phyloP scores from a whole-genome alignment of 2,888 invertebrate species.

The Lissocephala sabroskyi region DNA sequence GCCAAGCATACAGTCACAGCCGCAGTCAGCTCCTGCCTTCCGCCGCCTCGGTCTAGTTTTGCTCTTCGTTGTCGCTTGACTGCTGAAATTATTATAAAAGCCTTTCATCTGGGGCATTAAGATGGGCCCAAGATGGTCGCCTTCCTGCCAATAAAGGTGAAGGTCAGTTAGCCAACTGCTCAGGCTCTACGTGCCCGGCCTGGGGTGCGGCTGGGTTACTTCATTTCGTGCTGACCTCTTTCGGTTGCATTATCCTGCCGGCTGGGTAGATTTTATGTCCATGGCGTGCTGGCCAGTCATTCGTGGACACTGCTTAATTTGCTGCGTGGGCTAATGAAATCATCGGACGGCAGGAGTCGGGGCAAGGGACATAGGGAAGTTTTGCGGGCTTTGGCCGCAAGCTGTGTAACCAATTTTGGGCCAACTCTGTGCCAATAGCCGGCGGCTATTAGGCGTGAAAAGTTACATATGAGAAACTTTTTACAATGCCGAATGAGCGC shows the following conservation, averaged over 20 bases:
- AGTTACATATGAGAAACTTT: conserved; percentile 20
- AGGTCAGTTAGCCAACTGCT: conserved; percentile 6
- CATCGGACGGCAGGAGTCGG: too few species aligned
- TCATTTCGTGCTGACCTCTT: conserved; percentile 49
- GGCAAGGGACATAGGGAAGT: too few species aligned
- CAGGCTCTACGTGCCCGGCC: conserved; percentile 4
- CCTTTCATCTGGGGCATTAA: conserved; percentile 5
- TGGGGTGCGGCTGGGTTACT: conserved; percentile 35
- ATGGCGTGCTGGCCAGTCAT: conserved; percentile 47
- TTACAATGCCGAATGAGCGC: background rate
- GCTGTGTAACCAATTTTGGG: background rate
- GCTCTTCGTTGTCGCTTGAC: conserved; percentile 20
- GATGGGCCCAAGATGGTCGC: background rate
- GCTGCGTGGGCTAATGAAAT: conserved; percentile 26
- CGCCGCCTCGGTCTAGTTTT: background rate
- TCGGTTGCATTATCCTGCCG: conserved; percentile 46
- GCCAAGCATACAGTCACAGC: conserved; percentile 25
- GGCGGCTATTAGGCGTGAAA: conserved; percentile 41
- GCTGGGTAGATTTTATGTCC: conserved; percentile 40
- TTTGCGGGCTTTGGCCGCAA: too few species aligned
- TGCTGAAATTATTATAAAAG: conserved; percentile 50
- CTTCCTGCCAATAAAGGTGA: conserved; percentile 13
- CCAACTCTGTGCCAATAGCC: conserved; percentile 34
- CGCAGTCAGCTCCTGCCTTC: too few species aligned
- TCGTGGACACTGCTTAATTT: conserved; percentile 27